Conservation (phyloP, 2,888 invertebrate genomes). For the Subacronicta megacephala region DNA sequence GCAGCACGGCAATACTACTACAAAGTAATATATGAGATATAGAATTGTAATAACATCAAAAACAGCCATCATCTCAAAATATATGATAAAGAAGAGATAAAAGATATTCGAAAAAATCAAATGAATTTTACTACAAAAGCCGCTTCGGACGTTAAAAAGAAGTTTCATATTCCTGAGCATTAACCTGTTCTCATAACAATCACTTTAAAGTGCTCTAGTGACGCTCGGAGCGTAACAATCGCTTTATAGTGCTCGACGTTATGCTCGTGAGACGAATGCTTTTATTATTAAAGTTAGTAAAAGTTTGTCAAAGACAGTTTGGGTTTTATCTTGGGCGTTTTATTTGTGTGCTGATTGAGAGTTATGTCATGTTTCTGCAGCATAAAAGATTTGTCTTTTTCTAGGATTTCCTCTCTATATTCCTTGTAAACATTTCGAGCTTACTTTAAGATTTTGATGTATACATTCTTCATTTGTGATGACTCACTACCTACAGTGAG, state of each 20-base stretch:
- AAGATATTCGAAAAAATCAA: conserved; percentile 30
- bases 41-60: too few relatives aligned
- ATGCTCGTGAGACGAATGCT: conserved; percentile 53
- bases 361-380: conserved; percentile 11
- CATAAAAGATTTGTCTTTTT: background rate
- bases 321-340: conserved; percentile 45
- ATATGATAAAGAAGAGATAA: background rate
- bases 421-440: background rate
- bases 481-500: too few relatives aligned
- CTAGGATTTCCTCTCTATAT: background rate
- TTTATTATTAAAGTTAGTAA: conserved; percentile 51
- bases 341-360: conserved; percentile 38
- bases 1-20: too few relatives aligned
- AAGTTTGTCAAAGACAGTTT: conserved; percentile 49
- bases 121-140: conserved; percentile 30
- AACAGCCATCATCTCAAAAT: background rate
- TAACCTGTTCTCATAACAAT: conserved; percentile 44
- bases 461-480: too few relatives aligned
- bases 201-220: conserved; percentile 44
- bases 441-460: too few relatives aligned
- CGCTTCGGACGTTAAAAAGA: conserved; percentile 34
- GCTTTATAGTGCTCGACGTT: conserved; percentile 50
- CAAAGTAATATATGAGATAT: too few relatives aligned
- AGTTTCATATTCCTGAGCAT: conserved; percentile 40
- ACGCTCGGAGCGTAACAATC: conserved; percentile 36